These are phyloP conservation scores for Ophion slaviceki DNA, from an alignment of 2,888 invertebrate species.

Conservation along the genomic window DNA sequence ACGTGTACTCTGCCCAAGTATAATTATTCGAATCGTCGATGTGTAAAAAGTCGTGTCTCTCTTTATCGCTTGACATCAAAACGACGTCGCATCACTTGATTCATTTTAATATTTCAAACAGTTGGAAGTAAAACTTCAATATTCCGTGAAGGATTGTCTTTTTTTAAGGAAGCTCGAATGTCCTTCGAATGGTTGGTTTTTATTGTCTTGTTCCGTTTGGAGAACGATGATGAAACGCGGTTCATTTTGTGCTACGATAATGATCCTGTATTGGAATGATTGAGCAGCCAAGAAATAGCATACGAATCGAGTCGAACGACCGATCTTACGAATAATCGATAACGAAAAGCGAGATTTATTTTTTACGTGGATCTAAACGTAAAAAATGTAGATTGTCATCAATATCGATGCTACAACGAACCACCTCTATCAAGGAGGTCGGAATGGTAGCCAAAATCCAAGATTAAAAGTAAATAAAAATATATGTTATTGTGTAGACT, in stretches of 20 bases:
- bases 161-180: neutral
- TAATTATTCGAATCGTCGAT: neutral
- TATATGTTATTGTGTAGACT: too few relatives aligned
- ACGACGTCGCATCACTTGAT: neutral
- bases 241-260: neutral
- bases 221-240: neutral
- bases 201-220: neutral
- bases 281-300: neutral
- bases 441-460: too few relatives aligned
- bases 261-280: neutral
- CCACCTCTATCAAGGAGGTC: too few relatives aligned
- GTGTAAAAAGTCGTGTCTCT: neutral
- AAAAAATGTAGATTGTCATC: neutral
- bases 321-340: neutral
- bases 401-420: neutral
- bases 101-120: neutral
- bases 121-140: neutral
- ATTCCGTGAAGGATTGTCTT: neutral
- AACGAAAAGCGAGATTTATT: neutral
- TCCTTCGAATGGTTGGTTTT: neutral
- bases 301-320: neutral
- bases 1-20: neutral
- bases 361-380: neutral
- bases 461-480: too few relatives aligned
- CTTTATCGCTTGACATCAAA: neutral